phyloP scores from a whole-genome alignment of 2,113 vertebrate species.

The Diadophis punctatus region DNA sequence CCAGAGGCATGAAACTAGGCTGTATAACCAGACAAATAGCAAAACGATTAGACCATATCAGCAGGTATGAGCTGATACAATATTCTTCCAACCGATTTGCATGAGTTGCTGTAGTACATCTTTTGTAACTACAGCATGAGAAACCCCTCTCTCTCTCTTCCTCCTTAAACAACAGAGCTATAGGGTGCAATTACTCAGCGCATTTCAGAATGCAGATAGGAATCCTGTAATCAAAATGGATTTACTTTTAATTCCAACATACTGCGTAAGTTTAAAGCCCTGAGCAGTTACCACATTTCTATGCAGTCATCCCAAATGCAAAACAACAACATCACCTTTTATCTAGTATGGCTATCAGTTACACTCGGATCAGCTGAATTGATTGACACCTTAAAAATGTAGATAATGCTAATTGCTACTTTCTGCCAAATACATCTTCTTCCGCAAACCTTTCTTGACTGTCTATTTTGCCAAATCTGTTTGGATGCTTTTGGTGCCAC shows the following conservation, averaged over 20 bases:
- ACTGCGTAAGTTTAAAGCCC: background rate
- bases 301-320: background rate
- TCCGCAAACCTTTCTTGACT: background rate
- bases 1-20: background rate
- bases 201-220: background rate
- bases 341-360: background rate
- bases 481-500: constrained; percentile 27
- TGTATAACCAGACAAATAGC: background rate
- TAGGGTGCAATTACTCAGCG: background rate
- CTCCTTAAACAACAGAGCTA: background rate
- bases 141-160: background rate
- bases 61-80: background rate
- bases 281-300: background rate
- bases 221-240: background rate
- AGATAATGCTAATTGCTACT: accelerated
- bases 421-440: constrained; percentile 8
- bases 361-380: constrained; percentile 4
- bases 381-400: background rate
- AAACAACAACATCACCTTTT: background rate
- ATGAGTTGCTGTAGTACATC: background rate
- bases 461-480: background rate
- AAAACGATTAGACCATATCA: background rate
- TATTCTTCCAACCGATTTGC: background rate
- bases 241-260: background rate
- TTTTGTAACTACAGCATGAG: background rate